Base-by-base conservation (phyloP, 2,888 invertebrate genomes). In the Cryptus viduatorius region DNA sequence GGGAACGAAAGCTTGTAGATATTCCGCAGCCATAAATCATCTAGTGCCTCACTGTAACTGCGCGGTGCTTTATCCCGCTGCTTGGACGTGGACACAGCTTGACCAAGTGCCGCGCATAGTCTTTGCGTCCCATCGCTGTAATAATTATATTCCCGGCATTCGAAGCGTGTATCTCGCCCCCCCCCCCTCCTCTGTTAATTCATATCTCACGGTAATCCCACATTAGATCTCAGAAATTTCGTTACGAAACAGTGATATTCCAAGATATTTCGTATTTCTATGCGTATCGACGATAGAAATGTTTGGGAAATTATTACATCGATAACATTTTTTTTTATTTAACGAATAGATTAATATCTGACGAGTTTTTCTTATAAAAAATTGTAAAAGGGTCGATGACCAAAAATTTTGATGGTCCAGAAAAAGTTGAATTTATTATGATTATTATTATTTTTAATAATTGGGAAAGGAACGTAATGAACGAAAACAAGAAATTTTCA, bases 11-110 rank as follows among this genome's bases (percentile, higher is more conserved):
- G 73, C 68, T 73, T 44, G 68, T 81, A 79, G 79, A 79, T 79
- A 86, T 82, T 79, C 65, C 59, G 59, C 50, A 61, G 69, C 71
- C 65, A 85, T 84, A 84, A 86, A 86, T 86, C 80, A 80, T 81
- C 68, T 80, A 8, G 50, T 56, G 50, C 16, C 46, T 59, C 64
- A 24, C 71, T 72, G 14, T 42, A 19, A 19, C 64, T 4, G n/a
- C 71, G 53, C 56, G 31, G 37, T 37, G 37, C 53, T 68, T 56
- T 44, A 79, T 29, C 59, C 46, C 31, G 19, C 12, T n/a, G 14
- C 46, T 24, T 14, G 48, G 37, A 53, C 53, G 67, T 44, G 31
- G 50, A 56, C 56, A 72, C 44, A 42, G 61, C 53, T 12, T 48
- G 50, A 61, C 61, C 61, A 61, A 61, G 37, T 61, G 50, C 50